Percentiles rank a stretch among this genome's conserved stretches.
phyloP scores from a whole-genome alignment of 2,888 invertebrate species.

The Caradrina kadenii region DNA sequence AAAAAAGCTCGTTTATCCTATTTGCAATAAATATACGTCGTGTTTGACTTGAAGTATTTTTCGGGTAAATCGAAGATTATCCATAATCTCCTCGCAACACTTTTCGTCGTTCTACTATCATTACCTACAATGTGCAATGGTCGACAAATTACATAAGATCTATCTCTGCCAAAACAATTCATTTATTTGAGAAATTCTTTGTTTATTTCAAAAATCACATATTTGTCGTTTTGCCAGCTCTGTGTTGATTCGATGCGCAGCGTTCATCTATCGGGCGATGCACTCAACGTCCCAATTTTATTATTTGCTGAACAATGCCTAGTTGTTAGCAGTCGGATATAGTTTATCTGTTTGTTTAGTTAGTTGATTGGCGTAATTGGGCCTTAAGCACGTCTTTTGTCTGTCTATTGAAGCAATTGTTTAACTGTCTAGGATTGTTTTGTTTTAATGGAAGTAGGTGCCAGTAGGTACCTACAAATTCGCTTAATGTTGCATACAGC shows the following conservation, averaged over 20 bases:
- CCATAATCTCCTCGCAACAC: background rate
- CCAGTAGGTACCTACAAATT: too few relatives aligned
- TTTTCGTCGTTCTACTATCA: background rate
- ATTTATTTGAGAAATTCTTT: conserved; percentile 62
- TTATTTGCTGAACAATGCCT: conserved; percentile 57
- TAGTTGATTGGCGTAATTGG: conserved; percentile 51
- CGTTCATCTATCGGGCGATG: conserved; percentile 74
- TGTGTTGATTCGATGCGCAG: conserved; percentile 58
- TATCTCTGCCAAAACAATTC: conserved; percentile 61
- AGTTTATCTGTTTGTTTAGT: conserved; percentile 58
- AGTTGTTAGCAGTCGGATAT: conserved; percentile 37
- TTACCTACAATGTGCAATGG: conserved; percentile 1
- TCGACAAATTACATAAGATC: conserved; percentile 49
- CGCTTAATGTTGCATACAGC: background rate
- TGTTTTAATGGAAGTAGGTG: background rate
- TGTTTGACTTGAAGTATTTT: conserved; percentile 10
- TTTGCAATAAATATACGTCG: background rate
- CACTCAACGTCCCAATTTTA: conserved; percentile 73
- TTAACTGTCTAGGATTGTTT: conserved; percentile 17
- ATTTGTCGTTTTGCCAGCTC: conserved; percentile 69
- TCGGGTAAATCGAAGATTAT: background rate
- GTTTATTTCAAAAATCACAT: conserved; percentile 66
- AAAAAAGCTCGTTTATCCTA: conserved; percentile 8
- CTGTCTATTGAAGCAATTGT: conserved; percentile 23
- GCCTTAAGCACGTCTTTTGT: conserved; percentile 23